Percentiles rank a stretch among this genome's conserved stretches.
Conservation (phyloP, 2,797 vertebrate genomes). For the Chloroceryle amazona region DNA sequence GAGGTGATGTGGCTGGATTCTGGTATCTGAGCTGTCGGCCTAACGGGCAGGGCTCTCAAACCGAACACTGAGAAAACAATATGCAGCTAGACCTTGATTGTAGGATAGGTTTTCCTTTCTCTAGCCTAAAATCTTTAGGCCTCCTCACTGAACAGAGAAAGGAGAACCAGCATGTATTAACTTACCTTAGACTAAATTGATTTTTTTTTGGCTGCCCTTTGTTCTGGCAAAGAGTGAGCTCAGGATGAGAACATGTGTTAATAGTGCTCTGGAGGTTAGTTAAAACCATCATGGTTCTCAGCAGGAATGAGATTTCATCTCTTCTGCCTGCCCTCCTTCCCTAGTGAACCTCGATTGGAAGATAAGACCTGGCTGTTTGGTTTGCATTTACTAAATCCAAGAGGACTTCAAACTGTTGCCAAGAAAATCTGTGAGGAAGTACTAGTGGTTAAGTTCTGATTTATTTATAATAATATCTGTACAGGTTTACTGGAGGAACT, state of each 20-base stretch:
- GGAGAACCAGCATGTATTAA: background rate
- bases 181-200: background rate
- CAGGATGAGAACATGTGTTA: background rate
- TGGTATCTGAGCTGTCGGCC: background rate
- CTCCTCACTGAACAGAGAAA: background rate
- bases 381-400: conserved; percentile 41
- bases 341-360: background rate
- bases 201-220: conserved; percentile 59
- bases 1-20: background rate
- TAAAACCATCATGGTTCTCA: conserved; percentile 36
- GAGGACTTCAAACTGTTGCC: background rate
- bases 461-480: background rate
- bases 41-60: background rate
- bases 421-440: conserved; percentile 40
- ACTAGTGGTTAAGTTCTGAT: conserved; percentile 2
- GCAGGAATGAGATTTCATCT: conserved; percentile 7
- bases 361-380: conserved; percentile 49
- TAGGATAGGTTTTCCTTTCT: background rate
- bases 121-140: background rate
- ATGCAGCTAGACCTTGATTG: background rate
- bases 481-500: background rate
- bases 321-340: background rate
- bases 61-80: background rate
- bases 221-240: background rate
- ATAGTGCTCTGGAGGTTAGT: conserved; percentile 11